Base-by-base conservation (phyloP, 1,140 invertebrate species). In the Diorhabda carinulata region DNA sequence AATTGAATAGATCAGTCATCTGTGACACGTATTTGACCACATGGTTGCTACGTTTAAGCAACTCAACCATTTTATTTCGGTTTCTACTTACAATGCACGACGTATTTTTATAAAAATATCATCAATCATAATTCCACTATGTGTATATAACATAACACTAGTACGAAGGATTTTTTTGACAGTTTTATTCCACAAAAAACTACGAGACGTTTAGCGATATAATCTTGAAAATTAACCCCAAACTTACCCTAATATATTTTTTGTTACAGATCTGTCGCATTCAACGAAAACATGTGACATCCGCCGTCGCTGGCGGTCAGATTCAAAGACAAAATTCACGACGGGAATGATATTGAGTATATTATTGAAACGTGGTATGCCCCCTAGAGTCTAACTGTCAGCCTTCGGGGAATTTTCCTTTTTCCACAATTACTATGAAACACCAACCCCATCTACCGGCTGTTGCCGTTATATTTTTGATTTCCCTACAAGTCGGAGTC, bases 351-450 rank as follows among this genome's bases (percentile, higher is more conserved):
- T 52, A 52, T 52, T 52, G 6, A n/a, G 47, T 8, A n/a, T 52
- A n/a, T 8, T 52, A n/a, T n/a, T n/a, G 6, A n/a, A n/a, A 52
- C 47, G 3, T 52, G 47, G n/a, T 52, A n/a, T n/a, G n/a, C 47
- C 47, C 47, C 47, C 47, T 52, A 52, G 47, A 52, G 47, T n/a
- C 47, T 52, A 52, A 52, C 47, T 52, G 47, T 52, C 47, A 52
- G 47, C 47, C 47, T 6, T 52, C 47, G 47, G 47, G 47, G 47
- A n/a, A 52, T 8, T n/a, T 4, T n/a, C 47, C 47, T 6, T 8
- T 52, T n/a, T 4, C 4, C 47, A 52, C 47, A 52, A 52, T 3
- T 52, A 52, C 47, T n/a, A 52, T 52, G 47, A 6, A 52, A n/a
- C 47, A 52, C 47, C 25, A 25, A 25, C 47, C 47, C n/a, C 47